phyloP scores from a whole-genome alignment of 2,113 vertebrate species.

The Falcunculus frontatus region DNA sequence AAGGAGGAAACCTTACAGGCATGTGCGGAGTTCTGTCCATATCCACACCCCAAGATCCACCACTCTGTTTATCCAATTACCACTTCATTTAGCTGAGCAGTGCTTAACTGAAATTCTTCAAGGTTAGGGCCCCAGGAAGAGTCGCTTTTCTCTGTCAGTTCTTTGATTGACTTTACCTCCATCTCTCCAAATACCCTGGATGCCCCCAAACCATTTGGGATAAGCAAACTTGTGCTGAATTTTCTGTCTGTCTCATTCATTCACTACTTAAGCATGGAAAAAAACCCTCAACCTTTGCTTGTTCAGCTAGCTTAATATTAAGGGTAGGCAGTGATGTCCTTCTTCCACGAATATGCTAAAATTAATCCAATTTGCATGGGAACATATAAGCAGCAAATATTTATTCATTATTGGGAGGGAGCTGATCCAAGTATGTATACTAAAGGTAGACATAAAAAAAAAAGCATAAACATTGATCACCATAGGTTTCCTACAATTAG shows the following conservation, averaged over 20 bases:
- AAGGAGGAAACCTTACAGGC: not conserved
- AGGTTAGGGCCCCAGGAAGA: slow-evolving; percentile 15
- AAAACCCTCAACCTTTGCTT: not conserved
- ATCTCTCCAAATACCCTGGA: not conserved
- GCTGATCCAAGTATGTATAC: not conserved
- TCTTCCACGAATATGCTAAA: slow-evolving; percentile 42
- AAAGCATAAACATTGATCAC: slow-evolving; percentile 26
- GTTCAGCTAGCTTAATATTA: slow-evolving; percentile 31
- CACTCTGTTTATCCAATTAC: slow-evolving; percentile 29
- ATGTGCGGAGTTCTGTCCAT: not conserved
- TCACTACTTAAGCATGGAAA: not conserved
- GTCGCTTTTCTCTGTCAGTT: not conserved
- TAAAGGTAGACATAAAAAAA: slow-evolving; percentile 24
- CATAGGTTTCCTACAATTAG: slow-evolving; percentile 17
- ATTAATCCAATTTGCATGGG: slow-evolving; percentile 65
- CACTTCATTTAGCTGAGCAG: slow-evolving; percentile 2
- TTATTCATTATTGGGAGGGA: slow-evolving; percentile 47
- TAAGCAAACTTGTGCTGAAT: not conserved
- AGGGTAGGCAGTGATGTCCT: slow-evolving; percentile 26
- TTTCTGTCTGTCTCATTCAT: not conserved
- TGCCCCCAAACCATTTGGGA: slow-evolving; percentile 21
- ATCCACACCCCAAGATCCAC: not conserved
- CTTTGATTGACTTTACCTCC: slow-evolving; percentile 21
- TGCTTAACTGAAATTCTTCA: slow-evolving; percentile 28
- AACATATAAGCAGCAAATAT: slow-evolving; percentile 53